Evolutionary conservation across 2,888 invertebrate species (phyloP).

Genomic region (Flexamia atlantica): DNA sequence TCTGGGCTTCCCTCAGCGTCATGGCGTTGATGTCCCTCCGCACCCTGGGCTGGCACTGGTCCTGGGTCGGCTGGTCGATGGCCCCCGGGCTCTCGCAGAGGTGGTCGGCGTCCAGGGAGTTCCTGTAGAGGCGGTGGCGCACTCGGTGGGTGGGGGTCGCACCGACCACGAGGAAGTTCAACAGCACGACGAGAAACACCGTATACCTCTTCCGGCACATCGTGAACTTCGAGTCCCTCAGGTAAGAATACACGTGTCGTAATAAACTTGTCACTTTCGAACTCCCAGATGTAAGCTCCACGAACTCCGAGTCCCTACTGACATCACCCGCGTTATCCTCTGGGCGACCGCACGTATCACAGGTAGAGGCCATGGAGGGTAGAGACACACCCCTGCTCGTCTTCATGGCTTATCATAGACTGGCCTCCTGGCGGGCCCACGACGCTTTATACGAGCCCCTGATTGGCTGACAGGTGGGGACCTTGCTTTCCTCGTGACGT

Average conservation of each 20-base stretch:
- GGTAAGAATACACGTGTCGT: too few relatives aligned
- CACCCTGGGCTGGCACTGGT: not conserved
- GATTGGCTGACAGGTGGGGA: conserved; percentile 27
- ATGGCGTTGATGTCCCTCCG: conserved; percentile 27
- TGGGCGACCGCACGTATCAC: not conserved
- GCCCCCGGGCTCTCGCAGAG: conserved; percentile 18
- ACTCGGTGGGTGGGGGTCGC: conserved; percentile 23
- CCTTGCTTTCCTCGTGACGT: conserved; percentile 46
- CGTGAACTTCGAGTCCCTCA: not conserved
- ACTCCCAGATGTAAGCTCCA: too few relatives aligned
- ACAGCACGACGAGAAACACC: not conserved
- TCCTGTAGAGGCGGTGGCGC: conserved; percentile 50
- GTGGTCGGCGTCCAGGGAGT: conserved; percentile 34
- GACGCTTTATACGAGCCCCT: not conserved
- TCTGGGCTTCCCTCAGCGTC: conserved; percentile 27
- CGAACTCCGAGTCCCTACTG: too few relatives aligned
- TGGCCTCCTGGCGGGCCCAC: not conserved
- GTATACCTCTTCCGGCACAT: not conserved
- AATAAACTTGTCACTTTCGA: not conserved
- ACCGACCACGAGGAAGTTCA: conserved; percentile 2
- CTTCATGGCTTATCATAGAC: conserved; percentile 29
- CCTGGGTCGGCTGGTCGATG: conserved; percentile 5
- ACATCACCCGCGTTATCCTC: not conserved
- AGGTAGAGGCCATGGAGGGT: not conserved
- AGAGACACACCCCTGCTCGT: conserved; percentile 7